These are phyloP conservation scores for Phyto melanocephala DNA, from an alignment of 2,888 invertebrate species.

Conservation along the genomic window DNA sequence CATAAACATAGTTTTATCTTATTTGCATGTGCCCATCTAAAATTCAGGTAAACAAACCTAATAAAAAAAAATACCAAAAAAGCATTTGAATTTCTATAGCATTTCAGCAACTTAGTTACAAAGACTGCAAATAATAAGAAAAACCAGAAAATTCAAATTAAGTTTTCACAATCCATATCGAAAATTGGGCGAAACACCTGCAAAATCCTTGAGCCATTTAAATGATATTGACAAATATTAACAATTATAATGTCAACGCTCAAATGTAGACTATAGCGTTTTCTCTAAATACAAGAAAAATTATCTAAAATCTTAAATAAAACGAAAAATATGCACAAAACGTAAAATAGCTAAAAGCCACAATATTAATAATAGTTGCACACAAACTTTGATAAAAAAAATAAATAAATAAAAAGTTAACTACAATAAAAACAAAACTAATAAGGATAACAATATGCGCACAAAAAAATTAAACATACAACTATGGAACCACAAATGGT, in stretches of 20 bases:
- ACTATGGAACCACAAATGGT: not conserved
- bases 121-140: not conserved
- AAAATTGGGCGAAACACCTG: conserved; percentile 62
- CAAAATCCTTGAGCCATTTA: conserved; percentile 57
- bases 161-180: conserved; percentile 54
- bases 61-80: no score
- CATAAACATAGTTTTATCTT: no score
- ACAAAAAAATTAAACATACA: not conserved
- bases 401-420: not conserved
- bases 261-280: conserved; percentile 12
- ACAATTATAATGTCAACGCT: conserved; percentile 67
- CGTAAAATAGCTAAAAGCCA: conserved; percentile 44
- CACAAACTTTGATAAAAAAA: conserved; percentile 27
- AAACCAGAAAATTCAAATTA: conserved; percentile 51
- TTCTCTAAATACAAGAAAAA: conserved; percentile 42
- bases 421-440: no score
- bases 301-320: conserved; percentile 49
- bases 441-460: no score
- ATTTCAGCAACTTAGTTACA: not conserved
- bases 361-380: conserved; percentile 64
- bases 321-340: conserved; percentile 19
- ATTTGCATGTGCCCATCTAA: no score
- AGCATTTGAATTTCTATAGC: no score
- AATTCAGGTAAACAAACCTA: no score
- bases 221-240: conserved; percentile 66